Evolutionary conservation across 2,888 invertebrate genomes (phyloP), one percentile per base, ranked within the genome.

Genomic region (Cylindroiulus punctatus): DNA sequence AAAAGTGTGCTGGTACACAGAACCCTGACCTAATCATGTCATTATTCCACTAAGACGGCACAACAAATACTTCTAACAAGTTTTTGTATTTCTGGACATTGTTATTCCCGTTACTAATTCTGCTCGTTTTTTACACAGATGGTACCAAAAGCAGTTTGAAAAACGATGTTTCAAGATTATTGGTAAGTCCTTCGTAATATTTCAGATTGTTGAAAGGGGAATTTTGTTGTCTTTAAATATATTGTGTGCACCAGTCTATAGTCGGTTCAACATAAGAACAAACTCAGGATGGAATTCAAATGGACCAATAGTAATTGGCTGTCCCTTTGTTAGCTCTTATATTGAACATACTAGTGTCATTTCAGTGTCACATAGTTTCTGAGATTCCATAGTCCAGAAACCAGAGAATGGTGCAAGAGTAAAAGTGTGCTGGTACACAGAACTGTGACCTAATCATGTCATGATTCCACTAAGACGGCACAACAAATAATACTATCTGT

Each of bases 11-110:
- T 52, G 52, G 52, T 52, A 0, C 52, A 52, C 52, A 2, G 52
- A 52, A 52, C 52, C n/a, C n/a, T 1, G 52, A 52, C 52, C 52
- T 5, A 52, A 52, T 52, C 19, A n/a, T 52, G 52, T 52, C 52
- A 12, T 17, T 40, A 85, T 81, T 81, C 42, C 32, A 65, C 65
- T 82, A 76, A 40, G 76, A 85, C 40, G 32, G 81, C 40, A 81
- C 26, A 85, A 85, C 30, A 85, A 85, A 32, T 30, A 65, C 22
- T n/a, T 85, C 81, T 8, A 81, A n/a, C n/a, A n/a, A n/a, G n/a
- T n/a, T n/a, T n/a, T n/a, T n/a, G n/a, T n/a, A n/a, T n/a, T n/a
- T n/a, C 19, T n/a, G 52, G 3, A 1, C 19, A 52, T 52, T n/a
- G 1, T n/a, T 5, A 44, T 3, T 19, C 4, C 1, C 52, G 19